Evolutionary conservation across 1,140 invertebrate species (phyloP), one percentile per base, ranked within the genome.

Genomic region (Ceratina calcarata): DNA sequence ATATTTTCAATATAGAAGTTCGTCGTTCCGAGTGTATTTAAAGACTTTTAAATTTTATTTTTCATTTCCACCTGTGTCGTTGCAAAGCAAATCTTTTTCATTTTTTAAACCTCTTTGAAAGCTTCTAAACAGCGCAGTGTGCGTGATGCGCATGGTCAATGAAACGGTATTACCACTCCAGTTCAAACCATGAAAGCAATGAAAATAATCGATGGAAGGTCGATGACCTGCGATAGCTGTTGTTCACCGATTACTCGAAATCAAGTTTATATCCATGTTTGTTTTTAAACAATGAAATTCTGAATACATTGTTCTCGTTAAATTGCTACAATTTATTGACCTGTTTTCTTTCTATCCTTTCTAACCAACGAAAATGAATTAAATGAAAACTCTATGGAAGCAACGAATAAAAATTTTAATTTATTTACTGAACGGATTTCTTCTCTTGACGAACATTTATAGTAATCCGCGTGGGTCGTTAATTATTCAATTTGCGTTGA

Each of bases 131-230:
- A 45, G 37, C 72, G 64, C 68, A 16, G n/a, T 51, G 68, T 62
- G 74, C 78, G 57, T 66, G 71, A 51, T 24, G 58, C 51, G 45
- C 37, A 61, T 53, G 75, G 78, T 74, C 78, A 87, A 88, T 87
- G 79, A 64, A 84, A 84, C 64, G 69, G 72, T 57, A 86, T 86
- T 84, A 81, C 64, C 67, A 76, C 80, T 73, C 65, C 60, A 53
- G 66, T 53, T 37, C 37, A 67, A 37, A 70, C 58, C 69, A 84
- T 67, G 82, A 84, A 86, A 72, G 84, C 69, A 83, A 86, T 86
- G 84, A 85, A 85, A 77, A 69, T 78, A 84, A 88, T 87, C 86
- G 86, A 87, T 87, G 75, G 79, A 88, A 81, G 78, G 72, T 69
- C 78, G 55, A 70, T 79, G 86, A 87, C 80, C 86, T 45, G 68